A percentile compares a stretch with the other conserved stretches of the same genome.
phyloP scores from a whole-genome alignment of 2,888 invertebrate species.

The Hedya salicella region DNA sequence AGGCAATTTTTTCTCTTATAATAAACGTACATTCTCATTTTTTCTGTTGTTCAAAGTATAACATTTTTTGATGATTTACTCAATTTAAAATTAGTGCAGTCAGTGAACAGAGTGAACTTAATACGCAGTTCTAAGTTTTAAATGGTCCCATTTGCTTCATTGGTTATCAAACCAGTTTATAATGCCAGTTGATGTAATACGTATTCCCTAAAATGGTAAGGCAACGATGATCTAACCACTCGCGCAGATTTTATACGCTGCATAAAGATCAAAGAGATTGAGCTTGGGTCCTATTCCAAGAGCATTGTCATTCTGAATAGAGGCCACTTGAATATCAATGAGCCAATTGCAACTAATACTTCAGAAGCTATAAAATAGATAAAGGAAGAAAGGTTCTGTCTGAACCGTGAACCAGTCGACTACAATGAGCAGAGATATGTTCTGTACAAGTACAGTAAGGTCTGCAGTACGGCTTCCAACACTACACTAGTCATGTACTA shows the following conservation, averaged over 20 bases:
- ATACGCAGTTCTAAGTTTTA: too few species aligned
- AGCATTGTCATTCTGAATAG: constrained; percentile 25
- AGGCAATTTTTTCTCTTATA: neutral
- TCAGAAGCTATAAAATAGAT: constrained; percentile 7
- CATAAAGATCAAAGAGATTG: constrained; percentile 24
- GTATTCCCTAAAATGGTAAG: constrained; percentile 12
- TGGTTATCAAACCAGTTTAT: constrained; percentile 5
- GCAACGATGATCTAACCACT: constrained; percentile 21
- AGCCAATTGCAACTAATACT: constrained; percentile 22
- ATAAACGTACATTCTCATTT: too few species aligned
- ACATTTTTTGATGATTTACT: too few species aligned
- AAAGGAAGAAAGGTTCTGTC: constrained; percentile 4
- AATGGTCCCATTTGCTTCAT: neutral
- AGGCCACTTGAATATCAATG: constrained; percentile 27
- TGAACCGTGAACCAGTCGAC: neutral
- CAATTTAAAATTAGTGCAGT: too few species aligned
- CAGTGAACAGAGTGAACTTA: too few species aligned
- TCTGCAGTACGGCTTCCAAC: neutral
- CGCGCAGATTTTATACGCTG: constrained; percentile 12
- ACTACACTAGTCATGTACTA: too few species aligned
- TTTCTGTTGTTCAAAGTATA: too few species aligned
- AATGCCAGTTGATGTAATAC: neutral
- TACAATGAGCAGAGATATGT: neutral
- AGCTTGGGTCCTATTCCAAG: constrained; percentile 14
- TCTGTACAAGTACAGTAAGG: neutral